These are phyloP conservation scores for Lasioglossum baleicum DNA, from an alignment of 1,140 invertebrate genomes.

Conservation along the genomic window DNA sequence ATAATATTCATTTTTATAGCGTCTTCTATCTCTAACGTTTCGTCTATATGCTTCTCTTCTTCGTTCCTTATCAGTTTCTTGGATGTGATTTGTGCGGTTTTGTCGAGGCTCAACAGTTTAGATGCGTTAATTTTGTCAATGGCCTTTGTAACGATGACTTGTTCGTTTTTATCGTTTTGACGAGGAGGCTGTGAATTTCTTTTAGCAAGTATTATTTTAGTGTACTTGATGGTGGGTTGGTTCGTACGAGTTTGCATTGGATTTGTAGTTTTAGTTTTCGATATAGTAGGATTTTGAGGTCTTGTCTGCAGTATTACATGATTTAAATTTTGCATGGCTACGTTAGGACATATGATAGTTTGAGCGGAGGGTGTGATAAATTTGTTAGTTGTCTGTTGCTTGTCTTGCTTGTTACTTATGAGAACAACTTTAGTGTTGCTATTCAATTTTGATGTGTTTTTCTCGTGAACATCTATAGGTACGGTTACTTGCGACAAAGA, in stretches of 20 bases:
- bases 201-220: constrained; percentile 81
- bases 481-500: constrained; percentile 53
- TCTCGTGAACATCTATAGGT: constrained; percentile 54
- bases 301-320: constrained; percentile 62
- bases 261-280: constrained; percentile 51
- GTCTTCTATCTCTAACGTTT: constrained; percentile 69
- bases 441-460: constrained; percentile 49
- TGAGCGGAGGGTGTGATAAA: constrained; percentile 66
- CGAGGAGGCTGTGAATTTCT: constrained; percentile 60
- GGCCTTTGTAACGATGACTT: constrained; percentile 68
- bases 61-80: constrained; percentile 38
- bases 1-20: constrained; percentile 73
- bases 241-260: constrained; percentile 54
- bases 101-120: constrained; percentile 61
- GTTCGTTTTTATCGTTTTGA: constrained; percentile 64
- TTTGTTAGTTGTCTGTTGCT: constrained; percentile 56
- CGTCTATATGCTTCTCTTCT: constrained; percentile 46
- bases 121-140: constrained; percentile 54
- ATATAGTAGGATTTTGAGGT: constrained; percentile 57
- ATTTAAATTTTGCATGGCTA: constrained; percentile 50
- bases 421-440: constrained; percentile 70
- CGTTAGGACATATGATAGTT: constrained; percentile 65
- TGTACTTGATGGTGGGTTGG: constrained; percentile 77
- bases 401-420: constrained; percentile 74
- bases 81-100: constrained; percentile 51